Evolutionary conservation across 2,888 invertebrate genomes (phyloP).

Genomic region (Pammene aurita): DNA sequence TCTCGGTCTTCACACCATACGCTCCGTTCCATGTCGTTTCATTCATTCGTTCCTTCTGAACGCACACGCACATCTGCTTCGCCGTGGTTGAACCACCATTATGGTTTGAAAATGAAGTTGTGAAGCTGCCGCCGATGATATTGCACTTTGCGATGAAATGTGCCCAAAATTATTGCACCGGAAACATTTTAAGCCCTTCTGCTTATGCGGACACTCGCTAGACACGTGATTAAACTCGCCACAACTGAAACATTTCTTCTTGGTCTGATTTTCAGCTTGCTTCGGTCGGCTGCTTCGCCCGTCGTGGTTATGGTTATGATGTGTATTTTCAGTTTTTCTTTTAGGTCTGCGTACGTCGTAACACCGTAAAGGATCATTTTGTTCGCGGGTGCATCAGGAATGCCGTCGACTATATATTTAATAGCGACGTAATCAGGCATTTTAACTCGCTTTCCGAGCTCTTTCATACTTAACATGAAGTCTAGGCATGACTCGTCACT

Average conservation of each 20-base stretch:
- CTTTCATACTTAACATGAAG: slow-evolving; percentile 9
- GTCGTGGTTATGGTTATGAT: background rate
- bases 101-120: no score
- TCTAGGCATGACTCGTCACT: slow-evolving; percentile 9
- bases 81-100: no score
- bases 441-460: slow-evolving; percentile 9
- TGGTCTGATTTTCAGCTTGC: background rate
- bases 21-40: no score
- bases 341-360: background rate
- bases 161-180: slow-evolving; percentile 22
- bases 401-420: slow-evolving; percentile 19
- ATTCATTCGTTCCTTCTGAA: no score
- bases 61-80: no score
- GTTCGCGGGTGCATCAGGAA: background rate
- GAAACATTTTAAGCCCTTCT: slow-evolving; percentile 16
- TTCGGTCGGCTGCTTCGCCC: slow-evolving; percentile 7
- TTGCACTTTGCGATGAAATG: slow-evolving; percentile 14
- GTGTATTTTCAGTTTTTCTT: slow-evolving; percentile 1
- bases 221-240: slow-evolving; percentile 11
- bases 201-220: slow-evolving; percentile 19
- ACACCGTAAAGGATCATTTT: slow-evolving; percentile 7
- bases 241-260: background rate
- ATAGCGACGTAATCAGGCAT: slow-evolving; percentile 15
- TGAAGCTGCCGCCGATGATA: no score
- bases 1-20: no score